Conservation (phyloP, 2,797 vertebrate genomes). For the Monodelphis domestica region DNA sequence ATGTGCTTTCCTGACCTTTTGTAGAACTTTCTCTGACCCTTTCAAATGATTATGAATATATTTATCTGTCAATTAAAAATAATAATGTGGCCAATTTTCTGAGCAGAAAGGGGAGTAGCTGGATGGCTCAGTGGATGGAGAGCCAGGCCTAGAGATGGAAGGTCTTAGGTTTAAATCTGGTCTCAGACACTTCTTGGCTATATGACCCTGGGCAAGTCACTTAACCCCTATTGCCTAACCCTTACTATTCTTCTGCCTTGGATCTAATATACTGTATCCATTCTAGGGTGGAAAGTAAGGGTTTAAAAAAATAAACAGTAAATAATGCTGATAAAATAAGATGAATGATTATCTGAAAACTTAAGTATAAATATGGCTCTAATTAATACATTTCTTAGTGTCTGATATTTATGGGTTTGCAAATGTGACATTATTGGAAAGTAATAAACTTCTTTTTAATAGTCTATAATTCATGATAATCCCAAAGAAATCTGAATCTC, state of each 20-base stretch:
- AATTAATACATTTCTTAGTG: neutral
- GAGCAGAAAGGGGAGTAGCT: no score
- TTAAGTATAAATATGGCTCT: rapidly evolving
- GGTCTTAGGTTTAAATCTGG: no score
- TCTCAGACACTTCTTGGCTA: no score
- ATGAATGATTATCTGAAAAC: neutral
- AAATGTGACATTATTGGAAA: neutral
- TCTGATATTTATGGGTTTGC: conserved; percentile 4
- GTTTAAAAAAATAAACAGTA: no score
- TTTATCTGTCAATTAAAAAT: neutral
- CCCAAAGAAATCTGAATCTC: neutral
- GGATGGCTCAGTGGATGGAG: no score
- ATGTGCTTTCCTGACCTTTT: conserved; percentile 10
- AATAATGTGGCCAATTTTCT: no score
- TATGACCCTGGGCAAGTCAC: no score
- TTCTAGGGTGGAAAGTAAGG: no score
- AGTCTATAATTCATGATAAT: neutral
- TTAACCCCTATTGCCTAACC: no score
- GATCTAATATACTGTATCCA: no score
- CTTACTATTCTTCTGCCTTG: no score
- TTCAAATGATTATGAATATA: neutral
- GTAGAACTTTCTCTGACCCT: neutral
- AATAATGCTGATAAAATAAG: neutral
- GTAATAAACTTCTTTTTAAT: neutral
- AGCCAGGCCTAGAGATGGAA: no score